These are phyloP conservation scores for Corbicula japonica DNA, from an alignment of 2,888 invertebrate genomes.

Conservation along the genomic window DNA sequence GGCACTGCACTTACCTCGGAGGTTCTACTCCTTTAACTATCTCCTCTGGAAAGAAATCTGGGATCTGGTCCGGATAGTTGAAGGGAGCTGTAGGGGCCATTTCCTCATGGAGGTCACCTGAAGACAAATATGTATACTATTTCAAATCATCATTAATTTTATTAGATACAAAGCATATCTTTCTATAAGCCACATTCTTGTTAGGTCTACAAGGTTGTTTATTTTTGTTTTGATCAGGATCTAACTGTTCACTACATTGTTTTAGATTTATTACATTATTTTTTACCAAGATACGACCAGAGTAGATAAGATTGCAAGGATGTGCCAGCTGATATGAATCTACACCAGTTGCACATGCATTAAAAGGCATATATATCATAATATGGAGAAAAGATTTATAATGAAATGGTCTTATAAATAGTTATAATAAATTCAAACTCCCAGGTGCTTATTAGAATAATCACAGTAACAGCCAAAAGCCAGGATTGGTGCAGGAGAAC, in stretches of 20 bases:
- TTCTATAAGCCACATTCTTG: background rate
- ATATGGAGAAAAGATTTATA: no score
- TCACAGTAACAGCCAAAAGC: background rate
- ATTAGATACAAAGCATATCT: background rate
- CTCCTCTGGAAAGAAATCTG: background rate
- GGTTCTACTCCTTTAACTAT: constrained; percentile 20
- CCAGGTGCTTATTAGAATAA: background rate
- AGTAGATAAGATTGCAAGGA: no score
- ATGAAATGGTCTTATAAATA: no score
- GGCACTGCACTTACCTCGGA: constrained; percentile 29
- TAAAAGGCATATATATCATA: no score
- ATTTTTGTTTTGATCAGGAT: no score
- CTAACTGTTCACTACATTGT: no score
- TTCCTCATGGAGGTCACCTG: constrained; percentile 35
- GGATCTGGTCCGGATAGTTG: background rate
- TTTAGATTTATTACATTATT: no score
- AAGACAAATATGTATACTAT: background rate
- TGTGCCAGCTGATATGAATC: no score
- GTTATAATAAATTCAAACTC: background rate
- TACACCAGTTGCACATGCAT: no score
- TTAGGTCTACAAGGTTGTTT: background rate
- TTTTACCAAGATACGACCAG: no score
- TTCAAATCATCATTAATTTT: background rate
- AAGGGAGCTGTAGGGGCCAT: constrained; percentile 30
- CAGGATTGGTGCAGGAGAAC: background rate